phyloP scores from a whole-genome alignment of 2,888 invertebrate genomes.

The Eristalis tenax region DNA sequence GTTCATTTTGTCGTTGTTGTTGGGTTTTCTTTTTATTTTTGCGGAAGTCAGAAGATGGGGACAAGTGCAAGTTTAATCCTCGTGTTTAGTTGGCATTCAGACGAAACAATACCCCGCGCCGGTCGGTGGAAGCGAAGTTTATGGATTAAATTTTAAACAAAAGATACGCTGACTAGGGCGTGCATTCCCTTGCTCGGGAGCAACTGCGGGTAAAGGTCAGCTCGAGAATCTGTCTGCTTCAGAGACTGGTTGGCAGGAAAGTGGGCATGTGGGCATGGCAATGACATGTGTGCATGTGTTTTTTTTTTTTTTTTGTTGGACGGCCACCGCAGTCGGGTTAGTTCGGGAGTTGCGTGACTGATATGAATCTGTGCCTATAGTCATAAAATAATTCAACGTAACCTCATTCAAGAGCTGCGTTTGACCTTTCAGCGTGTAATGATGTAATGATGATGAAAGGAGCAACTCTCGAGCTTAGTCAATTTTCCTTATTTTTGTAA shows the following conservation, averaged over 20 bases:
- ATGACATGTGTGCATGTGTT: background rate
- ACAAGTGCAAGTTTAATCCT: slow-evolving; percentile 25
- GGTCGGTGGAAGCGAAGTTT: background rate
- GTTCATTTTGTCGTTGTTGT: background rate
- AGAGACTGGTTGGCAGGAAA: background rate
- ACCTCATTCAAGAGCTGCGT: background rate
- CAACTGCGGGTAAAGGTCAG: slow-evolving; percentile 1
- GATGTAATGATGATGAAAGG: too few species aligned
- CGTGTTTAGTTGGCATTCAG: slow-evolving; percentile 25
- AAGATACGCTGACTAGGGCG: background rate
- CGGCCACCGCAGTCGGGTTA: background rate
- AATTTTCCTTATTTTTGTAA: background rate
- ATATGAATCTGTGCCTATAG: background rate
- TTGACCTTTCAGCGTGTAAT: background rate
- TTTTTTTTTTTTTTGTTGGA: background rate
- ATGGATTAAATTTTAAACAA: slow-evolving; percentile 16
- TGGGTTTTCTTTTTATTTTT: background rate
- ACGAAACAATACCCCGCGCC: slow-evolving; percentile 17
- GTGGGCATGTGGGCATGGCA: background rate
- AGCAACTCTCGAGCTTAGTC: background rate
- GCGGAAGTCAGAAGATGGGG: background rate
- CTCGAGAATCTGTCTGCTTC: background rate
- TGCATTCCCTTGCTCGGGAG: background rate
- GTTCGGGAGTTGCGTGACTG: background rate
- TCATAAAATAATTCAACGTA: background rate